phyloP scores from a whole-genome alignment of 2,113 vertebrate species.

The Poecilia latipinna region DNA sequence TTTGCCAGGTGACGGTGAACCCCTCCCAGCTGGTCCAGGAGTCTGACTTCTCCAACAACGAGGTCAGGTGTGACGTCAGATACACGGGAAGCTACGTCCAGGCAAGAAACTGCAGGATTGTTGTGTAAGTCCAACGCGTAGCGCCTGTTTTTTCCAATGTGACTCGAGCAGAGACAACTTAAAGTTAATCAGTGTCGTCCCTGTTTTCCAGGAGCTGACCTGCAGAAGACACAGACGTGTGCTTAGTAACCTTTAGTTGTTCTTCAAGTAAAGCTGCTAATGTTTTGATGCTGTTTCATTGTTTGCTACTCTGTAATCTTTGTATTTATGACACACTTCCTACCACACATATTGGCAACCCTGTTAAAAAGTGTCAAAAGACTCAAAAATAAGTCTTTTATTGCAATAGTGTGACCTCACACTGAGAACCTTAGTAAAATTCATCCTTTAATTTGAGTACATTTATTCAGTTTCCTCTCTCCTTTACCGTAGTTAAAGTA shows the following conservation, averaged over 20 bases:
- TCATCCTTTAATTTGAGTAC: background rate
- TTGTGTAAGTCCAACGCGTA: slow-evolving; percentile 57
- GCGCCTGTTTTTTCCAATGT: background rate
- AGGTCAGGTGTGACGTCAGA: slow-evolving; percentile 78
- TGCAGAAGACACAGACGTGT: slow-evolving; percentile 10
- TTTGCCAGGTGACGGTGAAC: slow-evolving; percentile 82
- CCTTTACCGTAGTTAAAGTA: too few species aligned
- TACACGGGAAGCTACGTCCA: slow-evolving; percentile 81
- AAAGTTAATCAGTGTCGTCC: background rate
- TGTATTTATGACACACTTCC: slow-evolving; percentile 37
- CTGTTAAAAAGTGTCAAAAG: background rate
- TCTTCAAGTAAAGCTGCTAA: slow-evolving; percentile 13
- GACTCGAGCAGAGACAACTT: background rate
- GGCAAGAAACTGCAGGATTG: slow-evolving; percentile 80
- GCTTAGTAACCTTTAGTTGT: slow-evolving; percentile 9
- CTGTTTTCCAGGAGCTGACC: slow-evolving; percentile 69
- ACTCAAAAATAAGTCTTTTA: background rate
- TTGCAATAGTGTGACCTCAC: too few species aligned
- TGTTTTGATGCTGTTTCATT: slow-evolving; percentile 9
- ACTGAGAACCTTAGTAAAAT: background rate
- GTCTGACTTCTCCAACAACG: slow-evolving; percentile 83
- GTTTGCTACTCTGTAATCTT: slow-evolving; percentile 12
- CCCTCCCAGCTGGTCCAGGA: slow-evolving; percentile 80
- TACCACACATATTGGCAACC: background rate
- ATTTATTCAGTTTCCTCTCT: too few species aligned